Evolutionary conservation across 2,113 vertebrate genomes (phyloP).

Genomic region (Pachyramphus minor): DNA sequence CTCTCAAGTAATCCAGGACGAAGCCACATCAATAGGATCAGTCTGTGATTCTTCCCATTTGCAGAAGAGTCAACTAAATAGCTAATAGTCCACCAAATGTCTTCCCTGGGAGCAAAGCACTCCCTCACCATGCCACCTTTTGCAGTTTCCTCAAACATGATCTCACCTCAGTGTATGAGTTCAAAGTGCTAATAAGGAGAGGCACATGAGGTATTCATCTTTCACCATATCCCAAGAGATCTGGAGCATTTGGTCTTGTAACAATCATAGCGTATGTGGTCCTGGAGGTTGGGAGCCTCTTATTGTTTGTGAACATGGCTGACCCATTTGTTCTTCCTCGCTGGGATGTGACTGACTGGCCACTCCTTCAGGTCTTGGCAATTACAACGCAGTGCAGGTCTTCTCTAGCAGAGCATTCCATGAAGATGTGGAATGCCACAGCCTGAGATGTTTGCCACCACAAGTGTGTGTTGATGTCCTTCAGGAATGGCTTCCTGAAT

Average conservation of each 20-base stretch:
- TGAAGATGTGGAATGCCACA: neutral
- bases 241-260: constrained; percentile 33
- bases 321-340: constrained; percentile 14
- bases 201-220: neutral
- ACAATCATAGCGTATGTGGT: neutral
- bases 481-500: neutral
- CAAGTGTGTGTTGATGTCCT: neutral
- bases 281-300: neutral
- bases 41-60: neutral
- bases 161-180: neutral
- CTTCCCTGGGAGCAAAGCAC: neutral
- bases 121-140: neutral
- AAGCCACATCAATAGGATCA: neutral
- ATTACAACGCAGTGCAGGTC: neutral
- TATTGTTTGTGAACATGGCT: neutral
- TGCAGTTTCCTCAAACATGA: neutral
- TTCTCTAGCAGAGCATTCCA: neutral
- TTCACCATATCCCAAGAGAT: neutral
- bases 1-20: neutral
- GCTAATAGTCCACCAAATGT: constrained; percentile 19
- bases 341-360: neutral
- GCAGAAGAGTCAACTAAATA: neutral
- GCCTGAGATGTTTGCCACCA: neutral
- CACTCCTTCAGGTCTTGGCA: neutral
- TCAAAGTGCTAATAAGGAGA: constrained; percentile 4